These are phyloP conservation scores for Platichthys flesus DNA, from an alignment of 2,113 vertebrate species.

Conservation along the genomic window DNA sequence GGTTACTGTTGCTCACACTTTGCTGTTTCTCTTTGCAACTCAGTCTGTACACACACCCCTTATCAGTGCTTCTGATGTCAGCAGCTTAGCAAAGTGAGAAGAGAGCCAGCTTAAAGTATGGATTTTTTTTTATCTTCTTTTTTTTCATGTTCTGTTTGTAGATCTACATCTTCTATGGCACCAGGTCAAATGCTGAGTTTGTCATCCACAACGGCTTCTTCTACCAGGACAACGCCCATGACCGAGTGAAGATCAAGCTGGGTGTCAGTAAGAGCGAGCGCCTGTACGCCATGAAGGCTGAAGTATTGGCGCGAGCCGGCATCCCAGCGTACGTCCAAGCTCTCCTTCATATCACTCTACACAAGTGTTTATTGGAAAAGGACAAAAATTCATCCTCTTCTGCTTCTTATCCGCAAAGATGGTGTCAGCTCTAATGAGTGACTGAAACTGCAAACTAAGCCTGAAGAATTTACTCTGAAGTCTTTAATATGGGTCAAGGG, in stretches of 20 bases:
- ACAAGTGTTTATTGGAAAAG: not conserved
- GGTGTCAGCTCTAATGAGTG: not conserved
- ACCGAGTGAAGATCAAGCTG: slow-evolving; percentile 99
- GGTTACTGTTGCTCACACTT: slow-evolving; percentile 76
- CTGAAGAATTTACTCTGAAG: not conserved
- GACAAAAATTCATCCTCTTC: not conserved
- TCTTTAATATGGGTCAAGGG: slow-evolving; percentile 40
- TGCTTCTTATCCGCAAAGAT: not conserved
- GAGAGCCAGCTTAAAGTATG: too few species aligned
- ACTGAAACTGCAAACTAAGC: not conserved
- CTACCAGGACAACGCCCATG: slow-evolving; percentile 96
- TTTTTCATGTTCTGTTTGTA: slow-evolving; percentile 56
- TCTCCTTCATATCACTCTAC: not conserved
- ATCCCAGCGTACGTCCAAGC: slow-evolving; percentile 92
- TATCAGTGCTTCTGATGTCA: not conserved
- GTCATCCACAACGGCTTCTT: slow-evolving; percentile 99
- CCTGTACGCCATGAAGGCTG: slow-evolving; percentile 97
- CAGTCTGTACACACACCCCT: not conserved
- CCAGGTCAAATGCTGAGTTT: slow-evolving; percentile 97
- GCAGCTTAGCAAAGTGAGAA: not conserved
- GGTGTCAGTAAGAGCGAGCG: slow-evolving; percentile 98
- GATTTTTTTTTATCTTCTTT: too few species aligned
- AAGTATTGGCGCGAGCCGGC: slow-evolving; percentile 95
- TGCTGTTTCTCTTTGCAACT: not conserved
- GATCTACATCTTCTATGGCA: slow-evolving; percentile 99